Base-by-base conservation (phyloP, 1,140 invertebrate species). In the Cardiocondyla obscurior region DNA sequence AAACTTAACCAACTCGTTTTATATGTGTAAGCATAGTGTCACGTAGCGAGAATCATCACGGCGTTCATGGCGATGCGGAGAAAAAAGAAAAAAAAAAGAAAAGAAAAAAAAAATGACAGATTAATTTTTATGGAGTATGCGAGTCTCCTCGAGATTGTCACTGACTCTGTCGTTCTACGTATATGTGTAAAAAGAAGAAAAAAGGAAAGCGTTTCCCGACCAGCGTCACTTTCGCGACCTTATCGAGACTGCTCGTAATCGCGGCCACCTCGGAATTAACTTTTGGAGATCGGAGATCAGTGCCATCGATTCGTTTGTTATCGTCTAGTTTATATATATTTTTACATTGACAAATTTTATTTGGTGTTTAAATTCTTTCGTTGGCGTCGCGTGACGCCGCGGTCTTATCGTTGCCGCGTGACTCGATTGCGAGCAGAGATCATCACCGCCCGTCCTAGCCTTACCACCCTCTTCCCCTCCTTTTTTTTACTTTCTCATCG, bases 1-100 rank as follows among this genome's bases (percentile, higher is more conserved):
- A 88, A 82, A 89, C 85, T 89, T 90, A 90, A 89, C 84, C 82
- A 83, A 88, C 81, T 89, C 89, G 89, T 91, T 91, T 88, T 89
- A 90, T 90, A 88, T 90, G 85, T 88, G 87, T 90, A 88, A 90
- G 85, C 77, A 85, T 90, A 90, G 87, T 86, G 83, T 91, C 88
- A 86, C 79, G 81, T 85, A 83, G 81, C 85, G 65, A 86, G 81
- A 86, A 88, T 89, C 84, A 69, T 64, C 70, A 84, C 42, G 81
- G 81, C 53, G 73, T 88, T 81, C 74, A 77, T 39, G 39, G 49
- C 46, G 77, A 70, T 49, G 42, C 46, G 46, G 30, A 69, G 53
- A 51, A 65, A n/a, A n/a, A n/a, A n/a, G n/a, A n/a, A n/a, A n/a
- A n/a, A n/a, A n/a, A n/a, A n/a, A n/a, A n/a, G n/a, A n/a, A n/a